phyloP scores from a whole-genome alignment of 2,797 vertebrate species.

The Trachops cirrhosus region DNA sequence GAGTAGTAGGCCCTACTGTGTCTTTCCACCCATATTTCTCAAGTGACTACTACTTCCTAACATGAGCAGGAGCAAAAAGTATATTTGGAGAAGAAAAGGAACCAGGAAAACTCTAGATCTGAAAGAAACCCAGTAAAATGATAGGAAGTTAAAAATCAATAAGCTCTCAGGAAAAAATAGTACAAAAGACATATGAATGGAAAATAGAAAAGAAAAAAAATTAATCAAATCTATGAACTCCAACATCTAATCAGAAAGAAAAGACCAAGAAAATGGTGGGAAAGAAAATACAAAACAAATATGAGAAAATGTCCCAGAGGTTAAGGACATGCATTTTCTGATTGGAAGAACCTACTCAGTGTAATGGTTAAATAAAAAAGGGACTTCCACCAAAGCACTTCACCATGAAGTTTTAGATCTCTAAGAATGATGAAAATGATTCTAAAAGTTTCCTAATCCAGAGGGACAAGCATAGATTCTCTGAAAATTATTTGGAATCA shows the following conservation, averaged over 20 bases:
- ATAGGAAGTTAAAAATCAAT: neutral
- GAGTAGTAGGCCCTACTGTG: neutral
- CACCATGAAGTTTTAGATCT: neutral
- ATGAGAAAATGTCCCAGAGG: neutral
- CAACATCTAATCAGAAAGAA: neutral
- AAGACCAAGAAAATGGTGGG: neutral
- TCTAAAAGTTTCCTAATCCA: neutral
- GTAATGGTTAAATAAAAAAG: neutral
- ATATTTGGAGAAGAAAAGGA: neutral
- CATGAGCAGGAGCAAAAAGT: neutral
- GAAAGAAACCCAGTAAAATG: neutral
- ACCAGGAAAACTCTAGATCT: neutral
- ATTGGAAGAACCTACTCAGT: neutral
- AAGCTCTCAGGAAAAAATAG: neutral
- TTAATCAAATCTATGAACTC: neutral
- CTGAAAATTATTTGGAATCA: neutral
- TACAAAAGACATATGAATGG: neutral
- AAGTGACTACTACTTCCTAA: neutral
- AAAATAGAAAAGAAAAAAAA: neutral
- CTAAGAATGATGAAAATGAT: neutral
- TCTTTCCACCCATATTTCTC: neutral
- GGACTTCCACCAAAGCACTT: neutral
- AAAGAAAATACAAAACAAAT: neutral
- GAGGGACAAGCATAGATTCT: neutral
- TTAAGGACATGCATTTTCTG: neutral